phyloP scores from a whole-genome alignment of 2,113 vertebrate species.

The Rhabdomys dilectus region DNA sequence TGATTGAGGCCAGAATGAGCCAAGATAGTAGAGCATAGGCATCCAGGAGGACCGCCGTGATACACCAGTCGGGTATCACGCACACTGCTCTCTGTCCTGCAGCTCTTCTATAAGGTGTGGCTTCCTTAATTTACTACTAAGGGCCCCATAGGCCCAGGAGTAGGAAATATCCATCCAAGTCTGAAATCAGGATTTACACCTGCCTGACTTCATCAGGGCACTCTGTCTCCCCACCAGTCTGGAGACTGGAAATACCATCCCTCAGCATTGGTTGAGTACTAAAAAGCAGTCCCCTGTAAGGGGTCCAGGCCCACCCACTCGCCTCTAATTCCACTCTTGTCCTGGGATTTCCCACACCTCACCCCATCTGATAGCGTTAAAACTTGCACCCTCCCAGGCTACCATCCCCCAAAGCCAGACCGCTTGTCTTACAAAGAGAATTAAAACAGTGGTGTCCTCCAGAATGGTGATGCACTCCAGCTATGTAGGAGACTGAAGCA shows the following conservation, averaged over 20 bases:
- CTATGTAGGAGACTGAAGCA: not conserved
- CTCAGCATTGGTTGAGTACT: no score
- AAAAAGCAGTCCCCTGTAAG: not conserved
- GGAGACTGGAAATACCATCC: not conserved
- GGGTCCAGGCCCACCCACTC: not conserved
- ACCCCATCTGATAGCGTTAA: no score
- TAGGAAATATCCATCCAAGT: not conserved
- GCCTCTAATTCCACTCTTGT: not conserved
- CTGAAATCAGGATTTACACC: not conserved
- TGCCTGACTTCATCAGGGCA: not conserved
- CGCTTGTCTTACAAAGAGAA: not conserved
- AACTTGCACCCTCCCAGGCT: not conserved
- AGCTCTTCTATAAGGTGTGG: not conserved
- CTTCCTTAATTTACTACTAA: not conserved
- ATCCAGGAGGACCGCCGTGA: not conserved
- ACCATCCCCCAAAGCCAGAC: not conserved
- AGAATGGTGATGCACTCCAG: not conserved
- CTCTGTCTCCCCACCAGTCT: not conserved
- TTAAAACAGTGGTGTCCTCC: not conserved
- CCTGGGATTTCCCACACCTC: not conserved
- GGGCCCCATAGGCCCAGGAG: not conserved
- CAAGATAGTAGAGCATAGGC: not conserved
- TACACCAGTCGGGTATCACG: not conserved
- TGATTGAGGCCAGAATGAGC: not conserved
- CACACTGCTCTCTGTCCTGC: not conserved